Conservation (phyloP, 1,140 invertebrate genomes). For the Neuroterus valhalla region DNA sequence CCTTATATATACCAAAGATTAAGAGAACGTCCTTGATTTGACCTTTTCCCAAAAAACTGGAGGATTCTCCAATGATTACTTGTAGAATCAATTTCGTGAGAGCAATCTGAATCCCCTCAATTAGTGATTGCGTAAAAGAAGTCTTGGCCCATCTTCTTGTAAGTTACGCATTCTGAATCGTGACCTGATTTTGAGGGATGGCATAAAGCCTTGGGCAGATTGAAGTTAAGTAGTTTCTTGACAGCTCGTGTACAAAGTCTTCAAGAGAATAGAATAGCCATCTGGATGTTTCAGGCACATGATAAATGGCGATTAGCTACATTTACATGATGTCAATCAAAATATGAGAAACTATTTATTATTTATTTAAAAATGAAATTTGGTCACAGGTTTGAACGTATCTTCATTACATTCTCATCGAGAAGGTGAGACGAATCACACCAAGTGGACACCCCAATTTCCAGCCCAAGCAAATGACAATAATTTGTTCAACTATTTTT, state of each 20-base stretch:
- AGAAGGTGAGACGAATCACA: no score
- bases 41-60: constrained; percentile 11
- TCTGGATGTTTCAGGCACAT: no score
- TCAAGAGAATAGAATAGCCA: no score
- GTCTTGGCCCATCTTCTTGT: constrained; percentile 4
- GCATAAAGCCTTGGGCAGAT: neutral
- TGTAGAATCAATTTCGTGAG: constrained; percentile 8
- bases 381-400: no score
- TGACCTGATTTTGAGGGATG: constrained; percentile 19
- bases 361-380: no score
- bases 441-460: no score
- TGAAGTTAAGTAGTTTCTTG: neutral
- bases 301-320: no score
- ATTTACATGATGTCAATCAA: no score
- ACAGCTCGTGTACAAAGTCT: neutral
- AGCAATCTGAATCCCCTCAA: constrained; percentile 41
- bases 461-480: no score
- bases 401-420: no score
- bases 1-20: constrained; percentile 17
- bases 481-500: no score
- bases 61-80: constrained; percentile 4
- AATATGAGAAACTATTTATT: no score
- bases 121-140: constrained; percentile 34
- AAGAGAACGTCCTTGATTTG: neutral
- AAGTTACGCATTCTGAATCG: constrained; percentile 10